Evolutionary conservation across 2,888 invertebrate species (phyloP), one percentile per base, ranked within the genome.

Genomic region (Drosophila hamatofila): DNA sequence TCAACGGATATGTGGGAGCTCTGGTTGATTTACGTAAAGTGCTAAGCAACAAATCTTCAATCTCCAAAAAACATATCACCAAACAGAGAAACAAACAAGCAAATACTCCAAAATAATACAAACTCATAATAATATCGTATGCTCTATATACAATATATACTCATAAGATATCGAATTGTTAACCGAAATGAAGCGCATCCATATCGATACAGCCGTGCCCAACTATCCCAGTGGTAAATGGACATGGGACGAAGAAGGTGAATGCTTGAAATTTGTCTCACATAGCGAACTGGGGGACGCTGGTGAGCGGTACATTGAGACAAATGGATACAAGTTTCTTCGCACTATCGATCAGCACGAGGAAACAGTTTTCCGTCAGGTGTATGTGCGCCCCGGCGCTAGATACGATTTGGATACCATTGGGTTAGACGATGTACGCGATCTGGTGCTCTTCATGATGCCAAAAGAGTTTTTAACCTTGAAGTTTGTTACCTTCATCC

Each of bases 341-440:
- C 75, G 82, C 4, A 75, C 76, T 0, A 72, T 92, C 11, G 87
- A 90, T 73, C 90, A 92, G 59, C 63, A 91, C 16, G 92, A 92
- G 59, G 92, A 92, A 58, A 64, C 90, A 5, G 87, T 91, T 21
- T 92, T 91, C 55, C 85, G 88, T 0, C 87, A 90, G 52, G 83
- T 88, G 8, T 92, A 90, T 62, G 68, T 81, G 7, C 81, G 92
- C 3, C 35, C 83, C 5, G 59, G 75, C 1, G 73, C 44, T 2
- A 77, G 87, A 4, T 81, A 78, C 49, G 92, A 92, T 71, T 62
- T 75, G 6, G 92, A 92, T 33, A 83, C 89, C 0, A 78, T 93
- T 51, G 80, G 89, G 11, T 68, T 92, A 18, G 86, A 91, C 46
- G 92, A 93, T 70, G 84, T 93, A 8, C 91, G 91, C 30, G 88